phyloP scores from a whole-genome alignment of 2,113 vertebrate species.

The Vidua chalybeata region DNA sequence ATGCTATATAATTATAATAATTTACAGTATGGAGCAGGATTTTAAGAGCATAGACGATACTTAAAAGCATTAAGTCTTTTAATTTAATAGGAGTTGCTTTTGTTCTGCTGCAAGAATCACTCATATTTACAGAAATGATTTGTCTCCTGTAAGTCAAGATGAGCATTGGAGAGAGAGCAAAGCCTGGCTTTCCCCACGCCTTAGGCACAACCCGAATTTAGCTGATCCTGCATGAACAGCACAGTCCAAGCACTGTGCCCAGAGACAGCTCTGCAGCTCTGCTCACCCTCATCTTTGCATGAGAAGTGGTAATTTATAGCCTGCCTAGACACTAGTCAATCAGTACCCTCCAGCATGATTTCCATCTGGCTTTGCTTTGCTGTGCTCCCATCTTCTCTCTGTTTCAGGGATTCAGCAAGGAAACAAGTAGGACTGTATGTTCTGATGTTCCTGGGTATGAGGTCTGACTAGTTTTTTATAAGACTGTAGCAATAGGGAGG shows the following conservation, averaged over 20 bases:
- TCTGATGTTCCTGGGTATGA: not conserved
- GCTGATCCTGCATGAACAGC: not conserved
- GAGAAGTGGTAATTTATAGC: slow-evolving; percentile 8
- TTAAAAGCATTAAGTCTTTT: not conserved
- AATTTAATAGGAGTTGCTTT: not conserved
- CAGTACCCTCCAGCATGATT: not conserved
- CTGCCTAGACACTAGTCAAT: not conserved
- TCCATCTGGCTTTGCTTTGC: slow-evolving; percentile 7
- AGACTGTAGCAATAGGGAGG: not conserved
- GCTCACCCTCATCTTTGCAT: not conserved
- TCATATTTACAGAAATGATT: not conserved
- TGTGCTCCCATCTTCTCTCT: not conserved
- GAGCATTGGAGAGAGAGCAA: not conserved
- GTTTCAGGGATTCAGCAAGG: not conserved
- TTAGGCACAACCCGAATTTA: not conserved
- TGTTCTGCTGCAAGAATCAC: not conserved
- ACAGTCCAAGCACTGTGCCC: not conserved
- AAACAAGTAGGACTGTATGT: not conserved
- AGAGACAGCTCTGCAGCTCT: not conserved
- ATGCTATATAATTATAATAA: not conserved
- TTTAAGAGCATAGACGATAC: not conserved
- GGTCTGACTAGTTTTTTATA: not conserved
- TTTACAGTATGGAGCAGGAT: not conserved
- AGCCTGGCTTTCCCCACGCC: not conserved
- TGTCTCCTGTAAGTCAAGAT: not conserved